Evolutionary conservation across 2,888 invertebrate species (phyloP).

Genomic region (Tetragonula carbonaria): DNA sequence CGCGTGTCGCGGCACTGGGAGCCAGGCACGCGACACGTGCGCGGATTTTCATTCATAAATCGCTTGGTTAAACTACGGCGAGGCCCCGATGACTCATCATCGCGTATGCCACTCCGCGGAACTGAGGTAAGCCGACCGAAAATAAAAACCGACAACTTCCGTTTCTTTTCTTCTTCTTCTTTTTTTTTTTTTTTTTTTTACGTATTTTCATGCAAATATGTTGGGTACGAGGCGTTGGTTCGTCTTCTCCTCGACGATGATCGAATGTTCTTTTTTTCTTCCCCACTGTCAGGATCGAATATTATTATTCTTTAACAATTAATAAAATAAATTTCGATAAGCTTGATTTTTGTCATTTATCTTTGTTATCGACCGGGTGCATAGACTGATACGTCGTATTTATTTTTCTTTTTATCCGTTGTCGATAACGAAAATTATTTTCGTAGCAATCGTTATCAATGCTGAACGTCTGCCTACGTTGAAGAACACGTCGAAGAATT

Average conservation of each 20-base stretch:
- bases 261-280: background rate
- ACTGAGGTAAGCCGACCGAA: constrained; percentile 72
- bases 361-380: too few species aligned
- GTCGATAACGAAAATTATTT: background rate
- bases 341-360: too few species aligned
- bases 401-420: too few species aligned
- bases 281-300: background rate
- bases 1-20: constrained; percentile 54
- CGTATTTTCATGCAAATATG: constrained; percentile 37
- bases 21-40: constrained; percentile 65
- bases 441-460: too few species aligned
- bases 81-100: constrained; percentile 61
- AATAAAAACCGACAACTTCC: constrained; percentile 54
- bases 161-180: background rate
- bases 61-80: constrained; percentile 63
- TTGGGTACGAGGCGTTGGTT: constrained; percentile 3
- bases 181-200: background rate
- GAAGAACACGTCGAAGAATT: background rate
- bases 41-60: constrained; percentile 81
- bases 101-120: constrained; percentile 31
- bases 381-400: too few species aligned
- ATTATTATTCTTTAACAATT: too few species aligned
- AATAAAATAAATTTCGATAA: too few species aligned
- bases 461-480: too few species aligned
- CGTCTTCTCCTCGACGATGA: background rate